Percentiles rank a stretch among this genome's conserved stretches.
These are phyloP conservation scores for Microctonus brassicae DNA, from an alignment of 2,888 invertebrate genomes.

Conservation along the genomic window DNA sequence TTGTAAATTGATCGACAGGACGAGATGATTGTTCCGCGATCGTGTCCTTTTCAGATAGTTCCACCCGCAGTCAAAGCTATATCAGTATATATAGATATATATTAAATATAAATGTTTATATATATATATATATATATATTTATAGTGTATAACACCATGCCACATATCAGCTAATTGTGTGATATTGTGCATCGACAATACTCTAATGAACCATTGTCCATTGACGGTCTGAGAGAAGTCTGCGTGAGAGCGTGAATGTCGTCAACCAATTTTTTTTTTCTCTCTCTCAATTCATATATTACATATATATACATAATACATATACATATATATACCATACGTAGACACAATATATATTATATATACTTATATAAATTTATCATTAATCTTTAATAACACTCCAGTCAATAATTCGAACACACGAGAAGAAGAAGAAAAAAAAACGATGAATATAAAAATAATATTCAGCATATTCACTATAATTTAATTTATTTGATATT, in stretches of 20 bases:
- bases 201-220: slow-evolving; percentile 68
- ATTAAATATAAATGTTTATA: not conserved
- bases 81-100: not conserved
- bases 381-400: not conserved
- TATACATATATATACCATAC: not conserved
- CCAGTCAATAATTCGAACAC: not conserved
- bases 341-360: not conserved
- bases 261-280: slow-evolving; percentile 17
- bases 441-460: not conserved
- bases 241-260: slow-evolving; percentile 37
- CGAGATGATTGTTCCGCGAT: slow-evolving; percentile 19
- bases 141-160: not conserved
- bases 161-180: slow-evolving; percentile 59
- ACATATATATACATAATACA: too few relatives aligned
- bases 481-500: not conserved
- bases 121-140: not conserved
- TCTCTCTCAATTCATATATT: too few relatives aligned
- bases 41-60: slow-evolving; percentile 41
- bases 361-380: not conserved
- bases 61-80: not conserved
- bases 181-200: slow-evolving; percentile 67
- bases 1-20: not conserved
- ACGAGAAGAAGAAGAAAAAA: not conserved
- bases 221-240: slow-evolving; percentile 27
- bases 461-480: not conserved